Conservation (phyloP, 2,888 invertebrate genomes). For the Baccha elongata region DNA sequence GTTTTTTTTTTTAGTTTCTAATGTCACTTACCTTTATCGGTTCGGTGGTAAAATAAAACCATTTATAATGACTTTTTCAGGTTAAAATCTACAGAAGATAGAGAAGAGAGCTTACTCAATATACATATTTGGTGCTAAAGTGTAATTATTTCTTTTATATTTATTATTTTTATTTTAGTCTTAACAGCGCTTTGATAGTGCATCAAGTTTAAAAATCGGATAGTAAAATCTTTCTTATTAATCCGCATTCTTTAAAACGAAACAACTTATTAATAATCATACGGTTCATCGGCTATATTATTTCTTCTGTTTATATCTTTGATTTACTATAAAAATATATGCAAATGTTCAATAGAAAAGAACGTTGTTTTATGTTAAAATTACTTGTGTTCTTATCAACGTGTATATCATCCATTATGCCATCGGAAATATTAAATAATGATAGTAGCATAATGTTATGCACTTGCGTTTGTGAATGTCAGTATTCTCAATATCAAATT, state of each 20-base stretch:
- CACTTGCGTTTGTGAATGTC: conserved; percentile 1
- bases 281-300: too few relatives aligned
- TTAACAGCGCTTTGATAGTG: not conserved
- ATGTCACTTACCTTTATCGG: conserved; percentile 29
- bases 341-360: conserved; percentile 10
- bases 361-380: not conserved
- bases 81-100: conserved; percentile 1
- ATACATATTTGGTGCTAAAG: not conserved
- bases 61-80: conserved; percentile 19
- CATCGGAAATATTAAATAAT: not conserved
- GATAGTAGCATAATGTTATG: not conserved
- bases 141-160: not conserved
- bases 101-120: not conserved
- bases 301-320: too few relatives aligned
- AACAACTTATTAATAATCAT: too few relatives aligned
- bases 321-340: not conserved
- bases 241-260: too few relatives aligned
- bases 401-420: not conserved
- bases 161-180: not conserved
- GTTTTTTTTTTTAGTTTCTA: conserved; percentile 20
- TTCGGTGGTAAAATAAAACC: conserved; percentile 12
- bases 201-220: not conserved
- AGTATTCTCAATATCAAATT: conserved; percentile 8
- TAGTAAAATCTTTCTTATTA: conserved; percentile 2
- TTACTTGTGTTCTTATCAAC: not conserved